Conservation (phyloP, 2,113 vertebrate species). For the Pangasianodon gigas region DNA sequence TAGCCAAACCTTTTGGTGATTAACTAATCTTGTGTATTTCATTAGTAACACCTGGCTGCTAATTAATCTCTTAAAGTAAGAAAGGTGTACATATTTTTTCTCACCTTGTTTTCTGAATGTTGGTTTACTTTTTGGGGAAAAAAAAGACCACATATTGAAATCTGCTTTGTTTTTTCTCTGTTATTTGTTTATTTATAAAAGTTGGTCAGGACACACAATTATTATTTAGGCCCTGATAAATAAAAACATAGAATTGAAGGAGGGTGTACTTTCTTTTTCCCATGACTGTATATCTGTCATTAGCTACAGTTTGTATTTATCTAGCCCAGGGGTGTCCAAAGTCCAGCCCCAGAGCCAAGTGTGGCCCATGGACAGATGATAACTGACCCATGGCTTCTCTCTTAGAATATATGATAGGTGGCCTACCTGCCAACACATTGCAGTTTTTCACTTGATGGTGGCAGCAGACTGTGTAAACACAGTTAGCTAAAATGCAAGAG, state of each 20-base stretch:
- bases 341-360: not conserved
- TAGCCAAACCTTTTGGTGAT: not conserved
- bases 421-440: not conserved
- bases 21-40: not conserved
- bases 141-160: too few species aligned
- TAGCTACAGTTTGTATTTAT: too few species aligned
- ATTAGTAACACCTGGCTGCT: not conserved
- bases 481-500: not conserved
- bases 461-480: constrained; percentile 2
- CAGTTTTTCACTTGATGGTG: not conserved
- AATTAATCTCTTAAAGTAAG: not conserved
- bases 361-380: not conserved
- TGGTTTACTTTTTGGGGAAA: not conserved
- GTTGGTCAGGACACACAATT: not conserved
- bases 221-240: too few species aligned
- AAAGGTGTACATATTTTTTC: not conserved
- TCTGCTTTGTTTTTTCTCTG: too few species aligned
- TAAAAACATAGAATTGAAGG: too few species aligned
- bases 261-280: too few species aligned
- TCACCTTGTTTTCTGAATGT: not conserved
- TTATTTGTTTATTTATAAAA: not conserved
- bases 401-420: not conserved
- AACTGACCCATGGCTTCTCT: not conserved
- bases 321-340: too few species aligned
- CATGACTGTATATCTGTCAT: too few species aligned